A percentile compares a stretch with the other conserved stretches of the same genome.
phyloP scores from a whole-genome alignment of 1,140 invertebrate genomes.

The Drosophila pectinifera region DNA sequence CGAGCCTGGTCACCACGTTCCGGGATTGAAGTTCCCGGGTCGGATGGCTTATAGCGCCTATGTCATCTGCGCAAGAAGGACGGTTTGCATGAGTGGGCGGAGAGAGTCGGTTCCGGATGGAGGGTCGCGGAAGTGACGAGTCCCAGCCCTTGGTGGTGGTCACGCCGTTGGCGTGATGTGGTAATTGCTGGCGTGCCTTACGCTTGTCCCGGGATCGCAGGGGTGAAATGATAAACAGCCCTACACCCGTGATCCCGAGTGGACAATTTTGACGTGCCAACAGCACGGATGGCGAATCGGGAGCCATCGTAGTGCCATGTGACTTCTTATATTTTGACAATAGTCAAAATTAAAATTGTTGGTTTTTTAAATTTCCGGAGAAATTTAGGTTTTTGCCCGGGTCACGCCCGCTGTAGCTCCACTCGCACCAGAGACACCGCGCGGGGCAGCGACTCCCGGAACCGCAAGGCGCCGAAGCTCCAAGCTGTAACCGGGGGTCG shows the following conservation, averaged over 20 bases:
- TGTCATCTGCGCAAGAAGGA: slow-evolving; percentile 59
- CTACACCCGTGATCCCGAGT: slow-evolving; percentile 16
- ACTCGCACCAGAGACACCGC: slow-evolving; percentile 43
- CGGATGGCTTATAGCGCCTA: slow-evolving; percentile 58
- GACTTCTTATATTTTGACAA: slow-evolving; percentile 43
- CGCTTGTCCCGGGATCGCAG: slow-evolving; percentile 38
- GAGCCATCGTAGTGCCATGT: slow-evolving; percentile 74
- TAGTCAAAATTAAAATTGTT: slow-evolving; percentile 30
- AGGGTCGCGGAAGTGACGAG: slow-evolving; percentile 59
- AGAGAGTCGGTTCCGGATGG: slow-evolving; percentile 50
- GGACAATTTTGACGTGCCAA: slow-evolving; percentile 63
- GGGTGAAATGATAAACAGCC: slow-evolving; percentile 37
- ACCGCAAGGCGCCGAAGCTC: slow-evolving; percentile 5
- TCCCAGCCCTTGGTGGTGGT: slow-evolving; percentile 20
- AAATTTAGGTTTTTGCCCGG: slow-evolving; percentile 54
- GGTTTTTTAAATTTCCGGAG: slow-evolving; percentile 42
- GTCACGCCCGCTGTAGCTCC: slow-evolving; percentile 32
- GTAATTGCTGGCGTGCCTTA: slow-evolving; percentile 65
- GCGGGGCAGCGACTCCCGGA: slow-evolving; percentile 1
- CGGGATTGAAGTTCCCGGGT: slow-evolving; percentile 7
- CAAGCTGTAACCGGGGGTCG: slow-evolving; percentile 3
- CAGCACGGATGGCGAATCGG: slow-evolving; percentile 66
- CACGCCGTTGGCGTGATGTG: slow-evolving; percentile 1
- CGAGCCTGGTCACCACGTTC: slow-evolving; percentile 22
- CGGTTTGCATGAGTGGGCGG: slow-evolving; percentile 22